Evolutionary conservation across 2,888 invertebrate genomes (phyloP).

Genomic region (Osmoderma eremita): DNA sequence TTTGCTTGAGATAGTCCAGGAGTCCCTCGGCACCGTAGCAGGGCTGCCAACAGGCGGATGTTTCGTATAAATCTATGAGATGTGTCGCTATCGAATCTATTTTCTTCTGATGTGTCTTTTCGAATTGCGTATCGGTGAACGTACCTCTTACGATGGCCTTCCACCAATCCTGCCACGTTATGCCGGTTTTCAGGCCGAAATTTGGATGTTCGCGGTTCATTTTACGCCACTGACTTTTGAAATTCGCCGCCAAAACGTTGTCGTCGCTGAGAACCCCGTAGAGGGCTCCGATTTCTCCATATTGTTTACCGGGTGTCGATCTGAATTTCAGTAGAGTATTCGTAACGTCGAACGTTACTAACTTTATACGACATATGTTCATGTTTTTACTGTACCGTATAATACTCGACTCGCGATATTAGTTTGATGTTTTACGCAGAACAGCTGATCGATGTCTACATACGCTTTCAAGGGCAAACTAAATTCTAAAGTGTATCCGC

Average conservation of each 20-base stretch:
- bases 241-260: constrained; percentile 69
- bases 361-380: constrained; percentile 66
- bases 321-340: constrained; percentile 83
- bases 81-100: constrained; percentile 67
- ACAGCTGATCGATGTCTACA: constrained; percentile 15
- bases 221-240: constrained; percentile 72
- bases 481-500: constrained; percentile 12
- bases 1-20: constrained; percentile 69
- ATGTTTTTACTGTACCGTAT: constrained; percentile 52
- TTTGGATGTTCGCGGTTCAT: constrained; percentile 80
- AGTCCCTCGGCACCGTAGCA: constrained; percentile 73
- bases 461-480: constrained; percentile 27
- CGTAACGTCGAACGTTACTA: constrained; percentile 90
- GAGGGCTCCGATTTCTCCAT: constrained; percentile 74
- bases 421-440: neutral
- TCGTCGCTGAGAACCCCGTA: constrained; percentile 75
- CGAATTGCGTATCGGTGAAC: constrained; percentile 67
- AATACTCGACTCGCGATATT: constrained; percentile 5
- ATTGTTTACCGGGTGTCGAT: constrained; percentile 77
- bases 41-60: constrained; percentile 78
- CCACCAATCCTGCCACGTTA: constrained; percentile 90
- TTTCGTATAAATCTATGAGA: constrained; percentile 77
- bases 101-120: constrained; percentile 60
- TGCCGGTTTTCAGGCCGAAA: constrained; percentile 75
- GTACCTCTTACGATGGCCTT: constrained; percentile 72